Conservation (phyloP, 2,888 invertebrate genomes). For the Hesperia comma region DNA sequence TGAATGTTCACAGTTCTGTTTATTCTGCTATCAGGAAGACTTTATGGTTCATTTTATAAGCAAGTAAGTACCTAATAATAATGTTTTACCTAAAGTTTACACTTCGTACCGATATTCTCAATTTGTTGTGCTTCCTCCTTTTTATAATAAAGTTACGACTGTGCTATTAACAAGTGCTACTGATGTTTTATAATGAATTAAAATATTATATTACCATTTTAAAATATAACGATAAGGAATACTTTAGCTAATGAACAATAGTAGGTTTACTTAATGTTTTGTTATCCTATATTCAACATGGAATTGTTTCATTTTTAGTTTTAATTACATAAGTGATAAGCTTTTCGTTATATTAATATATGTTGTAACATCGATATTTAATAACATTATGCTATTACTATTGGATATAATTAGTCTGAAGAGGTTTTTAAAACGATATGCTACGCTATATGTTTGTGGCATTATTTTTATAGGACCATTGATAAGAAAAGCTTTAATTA, state of each 20-base stretch:
- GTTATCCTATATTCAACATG: slow-evolving; percentile 9
- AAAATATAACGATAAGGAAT: slow-evolving; percentile 2
- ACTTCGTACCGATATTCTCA: background rate
- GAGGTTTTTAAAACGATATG: slow-evolving; percentile 1
- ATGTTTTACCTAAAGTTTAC: background rate
- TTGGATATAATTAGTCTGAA: slow-evolving; percentile 11
- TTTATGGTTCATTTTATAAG: background rate
- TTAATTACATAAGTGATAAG: slow-evolving; percentile 6
- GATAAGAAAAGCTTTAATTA: slow-evolving; percentile 53
- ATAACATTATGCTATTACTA: slow-evolving; percentile 1
- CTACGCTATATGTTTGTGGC: slow-evolving; percentile 41
- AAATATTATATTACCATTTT: slow-evolving; percentile 10
- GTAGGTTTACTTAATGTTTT: slow-evolving; percentile 1
- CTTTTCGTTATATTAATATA: background rate
- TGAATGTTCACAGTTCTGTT: background rate
- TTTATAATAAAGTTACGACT: slow-evolving; percentile 9
- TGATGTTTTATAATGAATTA: slow-evolving; percentile 23
- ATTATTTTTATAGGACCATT: slow-evolving; percentile 41
- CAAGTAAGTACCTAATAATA: background rate
- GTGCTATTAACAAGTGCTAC: slow-evolving; percentile 30
- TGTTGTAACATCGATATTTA: background rate
- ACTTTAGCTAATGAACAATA: slow-evolving; percentile 24
- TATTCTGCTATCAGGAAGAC: background rate
- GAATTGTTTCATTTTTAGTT: slow-evolving; percentile 18
- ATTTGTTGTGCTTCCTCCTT: background rate